These are phyloP conservation scores for Sebastes minor DNA, from an alignment of 2,797 vertebrate species.

Conservation along the genomic window DNA sequence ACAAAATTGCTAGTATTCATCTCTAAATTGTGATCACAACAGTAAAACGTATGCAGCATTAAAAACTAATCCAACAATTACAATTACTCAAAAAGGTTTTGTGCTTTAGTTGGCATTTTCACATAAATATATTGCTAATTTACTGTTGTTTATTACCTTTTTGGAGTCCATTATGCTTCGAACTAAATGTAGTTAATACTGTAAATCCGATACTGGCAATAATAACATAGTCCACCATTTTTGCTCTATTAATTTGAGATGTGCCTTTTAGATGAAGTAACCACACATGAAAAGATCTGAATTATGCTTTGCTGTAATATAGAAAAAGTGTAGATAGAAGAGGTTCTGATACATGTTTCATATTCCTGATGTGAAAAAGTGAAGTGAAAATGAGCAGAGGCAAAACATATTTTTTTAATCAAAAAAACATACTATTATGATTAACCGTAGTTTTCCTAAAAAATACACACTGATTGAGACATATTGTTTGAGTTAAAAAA, in stretches of 20 bases:
- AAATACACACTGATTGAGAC: background rate
- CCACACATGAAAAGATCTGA: background rate
- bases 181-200: background rate
- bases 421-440: too few species aligned
- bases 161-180: background rate
- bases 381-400: background rate
- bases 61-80: background rate
- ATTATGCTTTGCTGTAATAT: background rate
- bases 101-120: background rate
- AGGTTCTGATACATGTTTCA: background rate
- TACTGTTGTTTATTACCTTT: background rate
- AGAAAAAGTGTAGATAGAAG: background rate
- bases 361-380: background rate
- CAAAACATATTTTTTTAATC: background rate
- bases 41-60: background rate
- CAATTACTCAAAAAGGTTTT: too few species aligned
- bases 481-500: background rate
- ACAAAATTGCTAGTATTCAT: background rate
- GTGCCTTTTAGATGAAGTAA: background rate
- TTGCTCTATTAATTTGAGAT: background rate
- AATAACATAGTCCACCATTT: background rate
- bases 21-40: background rate
- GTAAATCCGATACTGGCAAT: background rate
- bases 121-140: background rate
- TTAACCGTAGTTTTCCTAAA: background rate